Base-by-base conservation (phyloP, 35 echinoderm and acorn worm genomes). In the Stichopus chloronotus region DNA sequence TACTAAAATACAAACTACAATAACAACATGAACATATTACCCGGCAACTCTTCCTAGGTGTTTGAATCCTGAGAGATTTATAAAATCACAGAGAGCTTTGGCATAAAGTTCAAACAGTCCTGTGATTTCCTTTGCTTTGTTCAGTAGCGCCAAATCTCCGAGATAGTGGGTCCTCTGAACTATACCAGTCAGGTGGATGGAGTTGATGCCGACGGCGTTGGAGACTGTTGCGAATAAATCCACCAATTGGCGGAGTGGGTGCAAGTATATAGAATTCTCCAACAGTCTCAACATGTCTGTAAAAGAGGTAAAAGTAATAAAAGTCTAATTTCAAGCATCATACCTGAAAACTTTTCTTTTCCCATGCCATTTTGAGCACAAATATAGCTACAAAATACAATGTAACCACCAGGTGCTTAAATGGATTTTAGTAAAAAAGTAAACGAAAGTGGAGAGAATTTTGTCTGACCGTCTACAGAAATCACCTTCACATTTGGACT, bases 51-150 rank as follows among this genome's bases (percentile, higher is more conserved):
- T 96, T 56, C 94, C 96, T 16, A 98, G 20, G 63, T 98, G 94
- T 52, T 83, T 93, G 77, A 98, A 98, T 83, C 97, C 95, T 23
- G 94, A 92, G 60, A 98, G 92, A 7, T 87, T 98, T 25, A 98
- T 63, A 65, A 98, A 96, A 76, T 98, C 88, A 78, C 96, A 95
- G 61, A 98, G 84, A n/a, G 89, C 90, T 53, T 92, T 93, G 63
- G 96, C 94, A 59, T 99, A 99, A 52, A 95, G 91, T 24, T 95
- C 94, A 88, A 95, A 99, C 79, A 96, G 58, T 43, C 86, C 94
- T 20, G 90, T 85, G 56, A 94, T 94, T 5, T 94, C 91, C 10
- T 60, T 85, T 2, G 63, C 88, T 60, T 94, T 91, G 88, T 93
- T 92, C 76, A 99, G 86, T 56, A 99, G 71, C 25, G 90, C 56